Evolutionary conservation across 2,888 invertebrate species (phyloP).

Genomic region (Drosophila trichaetosa): DNA sequence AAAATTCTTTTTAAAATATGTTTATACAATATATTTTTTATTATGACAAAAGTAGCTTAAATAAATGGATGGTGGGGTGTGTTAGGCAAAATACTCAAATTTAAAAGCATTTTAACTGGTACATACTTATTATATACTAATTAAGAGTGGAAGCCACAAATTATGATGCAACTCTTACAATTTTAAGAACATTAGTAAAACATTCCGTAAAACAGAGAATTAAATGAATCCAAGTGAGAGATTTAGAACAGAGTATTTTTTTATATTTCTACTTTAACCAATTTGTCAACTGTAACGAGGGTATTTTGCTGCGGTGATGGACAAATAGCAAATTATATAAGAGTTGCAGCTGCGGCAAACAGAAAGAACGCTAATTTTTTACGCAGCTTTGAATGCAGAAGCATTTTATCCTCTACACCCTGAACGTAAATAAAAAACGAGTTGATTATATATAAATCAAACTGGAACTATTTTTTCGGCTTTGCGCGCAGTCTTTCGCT

Average conservation of each 20-base stretch:
- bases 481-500: background rate
- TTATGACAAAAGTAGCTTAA: background rate
- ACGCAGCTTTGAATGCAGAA: constrained; percentile 66
- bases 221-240: background rate
- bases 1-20: background rate
- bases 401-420: background rate
- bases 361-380: constrained; percentile 69
- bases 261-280: background rate
- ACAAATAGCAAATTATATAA: background rate
- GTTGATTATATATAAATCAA: background rate
- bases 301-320: constrained; percentile 7
- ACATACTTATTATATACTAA: background rate
- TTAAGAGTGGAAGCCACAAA: background rate
- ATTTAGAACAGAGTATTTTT: background rate
- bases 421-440: background rate
- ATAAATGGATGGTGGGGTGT: no score
- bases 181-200: background rate
- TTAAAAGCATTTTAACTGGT: background rate
- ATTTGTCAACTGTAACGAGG: background rate
- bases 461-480: background rate
- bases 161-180: background rate
- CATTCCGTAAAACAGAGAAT: background rate
- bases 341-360: constrained; percentile 25
- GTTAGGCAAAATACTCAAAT: background rate
- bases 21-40: background rate